Evolutionary conservation across 1,140 invertebrate genomes (phyloP).

Genomic region (Eumaeus atala): DNA sequence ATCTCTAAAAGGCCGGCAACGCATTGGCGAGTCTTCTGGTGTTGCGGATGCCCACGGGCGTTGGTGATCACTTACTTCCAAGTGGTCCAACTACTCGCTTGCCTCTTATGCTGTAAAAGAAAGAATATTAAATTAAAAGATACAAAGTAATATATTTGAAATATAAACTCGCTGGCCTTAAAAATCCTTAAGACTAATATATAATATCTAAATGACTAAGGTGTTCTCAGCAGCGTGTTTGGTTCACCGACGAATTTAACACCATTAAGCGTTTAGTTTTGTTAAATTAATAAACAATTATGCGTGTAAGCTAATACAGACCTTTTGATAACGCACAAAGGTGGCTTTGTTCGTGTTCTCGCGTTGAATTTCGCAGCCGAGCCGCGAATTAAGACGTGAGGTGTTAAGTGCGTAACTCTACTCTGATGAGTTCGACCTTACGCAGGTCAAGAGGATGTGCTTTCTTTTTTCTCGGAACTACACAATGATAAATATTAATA

Average conservation of each 20-base stretch:
- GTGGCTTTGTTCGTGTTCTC: conserved; percentile 18
- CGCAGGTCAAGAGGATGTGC: conserved; percentile 17
- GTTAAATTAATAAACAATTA: conserved; percentile 19
- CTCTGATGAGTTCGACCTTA: conserved; percentile 6
- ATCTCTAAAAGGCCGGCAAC: too few species aligned
- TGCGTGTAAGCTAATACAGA: conserved; percentile 29
- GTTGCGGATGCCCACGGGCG: too few species aligned
- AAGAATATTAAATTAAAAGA: too few species aligned
- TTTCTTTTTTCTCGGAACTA: neutral
- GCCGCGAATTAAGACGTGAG: conserved; percentile 4
- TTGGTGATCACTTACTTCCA: too few species aligned
- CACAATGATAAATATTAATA: too few species aligned
- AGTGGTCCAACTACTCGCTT: too few species aligned
- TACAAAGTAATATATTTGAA: too few species aligned
- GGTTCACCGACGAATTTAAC: neutral
- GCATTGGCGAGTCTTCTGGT: too few species aligned
- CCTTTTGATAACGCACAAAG: conserved; percentile 16
- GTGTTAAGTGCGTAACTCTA: conserved; percentile 11
- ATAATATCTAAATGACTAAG: too few species aligned
- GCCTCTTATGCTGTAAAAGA: too few species aligned
- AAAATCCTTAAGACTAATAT: too few species aligned
- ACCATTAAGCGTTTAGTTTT: neutral
- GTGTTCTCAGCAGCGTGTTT: neutral
- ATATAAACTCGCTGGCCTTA: too few species aligned
- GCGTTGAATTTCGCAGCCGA: conserved; percentile 24